Evolutionary conservation across 2,113 vertebrate genomes (phyloP).

Genomic region (Calidris pygmaea): DNA sequence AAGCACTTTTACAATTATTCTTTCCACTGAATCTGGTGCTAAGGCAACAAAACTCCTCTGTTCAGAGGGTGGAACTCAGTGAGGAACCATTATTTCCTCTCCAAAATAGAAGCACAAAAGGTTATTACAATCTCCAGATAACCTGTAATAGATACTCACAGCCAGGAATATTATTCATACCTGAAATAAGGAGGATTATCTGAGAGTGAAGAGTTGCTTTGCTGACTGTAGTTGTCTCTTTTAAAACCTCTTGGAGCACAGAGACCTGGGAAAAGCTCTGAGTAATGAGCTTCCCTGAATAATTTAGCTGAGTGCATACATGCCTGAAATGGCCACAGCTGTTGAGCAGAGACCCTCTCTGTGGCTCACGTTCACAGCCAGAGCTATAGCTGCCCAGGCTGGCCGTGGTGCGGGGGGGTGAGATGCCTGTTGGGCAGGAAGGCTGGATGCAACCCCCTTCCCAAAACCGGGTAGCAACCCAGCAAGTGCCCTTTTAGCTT

Average conservation of each 20-base stretch:
- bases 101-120: background rate
- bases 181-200: constrained; percentile 10
- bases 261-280: background rate
- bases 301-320: background rate
- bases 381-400: rapidly evolving
- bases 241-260: constrained; percentile 13
- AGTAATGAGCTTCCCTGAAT: constrained; percentile 1
- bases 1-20: background rate
- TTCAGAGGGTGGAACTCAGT: background rate
- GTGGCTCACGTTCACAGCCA: background rate
- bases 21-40: background rate
- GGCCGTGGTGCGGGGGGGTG: rapidly evolving
- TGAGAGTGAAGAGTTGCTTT: constrained; percentile 17
- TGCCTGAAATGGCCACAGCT: background rate
- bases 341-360: background rate
- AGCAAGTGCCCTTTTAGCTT: background rate
- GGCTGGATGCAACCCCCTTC: background rate
- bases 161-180: background rate
- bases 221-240: background rate
- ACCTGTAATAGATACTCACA: background rate
- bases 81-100: constrained; percentile 12
- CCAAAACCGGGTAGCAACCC: background rate
- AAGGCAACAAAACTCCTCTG: constrained; percentile 26
- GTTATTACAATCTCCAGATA: background rate
- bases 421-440: background rate